A percentile compares a stretch with the other conserved stretches of the same genome.
Evolutionary conservation across 2,113 vertebrate genomes (phyloP).

Genomic region (Tetraodon nigroviridis): DNA sequence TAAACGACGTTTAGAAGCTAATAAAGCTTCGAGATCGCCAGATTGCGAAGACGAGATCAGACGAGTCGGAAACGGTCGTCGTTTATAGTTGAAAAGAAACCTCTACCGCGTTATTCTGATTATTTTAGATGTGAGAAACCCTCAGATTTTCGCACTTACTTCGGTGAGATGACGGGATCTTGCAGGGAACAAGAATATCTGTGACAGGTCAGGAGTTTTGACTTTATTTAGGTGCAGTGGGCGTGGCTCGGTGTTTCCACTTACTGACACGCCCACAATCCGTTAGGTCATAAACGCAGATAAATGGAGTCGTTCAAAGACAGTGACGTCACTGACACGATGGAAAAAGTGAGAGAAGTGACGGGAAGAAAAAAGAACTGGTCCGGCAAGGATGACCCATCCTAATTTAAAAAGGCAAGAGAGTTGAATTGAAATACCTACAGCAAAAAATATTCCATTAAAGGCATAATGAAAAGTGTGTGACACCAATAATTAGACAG

Average conservation of each 20-base stretch:
- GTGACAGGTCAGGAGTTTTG: background rate
- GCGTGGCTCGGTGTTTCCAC: constrained; percentile 61
- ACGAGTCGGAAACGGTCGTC: background rate
- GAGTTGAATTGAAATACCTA: no score
- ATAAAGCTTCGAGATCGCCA: background rate
- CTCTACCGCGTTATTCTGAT: background rate
- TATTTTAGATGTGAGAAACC: background rate
- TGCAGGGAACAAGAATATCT: constrained; percentile 5
- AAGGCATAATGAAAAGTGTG: no score
- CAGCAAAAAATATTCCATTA: no score
- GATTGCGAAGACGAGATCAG: background rate
- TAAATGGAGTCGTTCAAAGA: background rate
- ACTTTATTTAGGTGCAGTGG: constrained; percentile 35
- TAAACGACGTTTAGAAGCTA: constrained; percentile 2
- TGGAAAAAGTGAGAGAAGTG: constrained; percentile 29
- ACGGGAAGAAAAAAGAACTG: background rate
- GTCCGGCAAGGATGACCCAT: background rate
- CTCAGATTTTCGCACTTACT: constrained; percentile 39
- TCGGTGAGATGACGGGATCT: constrained; percentile 5
- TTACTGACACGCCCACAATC: constrained; percentile 22
- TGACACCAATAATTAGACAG: no score
- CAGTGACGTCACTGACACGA: no score
- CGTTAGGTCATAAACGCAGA: background rate
- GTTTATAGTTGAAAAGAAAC: background rate
- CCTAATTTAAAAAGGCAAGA: no score